Percentiles rank a stretch among this genome's conserved stretches.
These are phyloP conservation scores for Xiphorhynchus elegans DNA, from an alignment of 2,113 vertebrate species.

Conservation along the genomic window DNA sequence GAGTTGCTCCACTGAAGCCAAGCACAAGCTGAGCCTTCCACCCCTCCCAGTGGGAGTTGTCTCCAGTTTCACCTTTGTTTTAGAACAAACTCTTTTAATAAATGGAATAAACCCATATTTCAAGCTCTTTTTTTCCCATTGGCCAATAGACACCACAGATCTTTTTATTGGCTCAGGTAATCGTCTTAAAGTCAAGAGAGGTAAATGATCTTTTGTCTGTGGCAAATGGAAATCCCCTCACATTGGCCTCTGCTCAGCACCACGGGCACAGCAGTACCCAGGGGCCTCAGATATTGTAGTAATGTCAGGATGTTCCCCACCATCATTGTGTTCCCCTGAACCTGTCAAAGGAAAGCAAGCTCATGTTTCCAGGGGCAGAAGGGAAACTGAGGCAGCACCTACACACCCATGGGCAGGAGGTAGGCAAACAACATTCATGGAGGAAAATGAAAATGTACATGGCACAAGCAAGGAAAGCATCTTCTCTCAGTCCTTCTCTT, in stretches of 20 bases:
- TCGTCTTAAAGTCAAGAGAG: neutral
- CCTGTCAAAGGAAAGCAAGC: neutral
- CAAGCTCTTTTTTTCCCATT: neutral
- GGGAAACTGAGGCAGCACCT: neutral
- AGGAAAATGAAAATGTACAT: neutral
- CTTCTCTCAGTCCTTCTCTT: neutral
- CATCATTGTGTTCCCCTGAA: neutral
- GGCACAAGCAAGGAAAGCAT: neutral
- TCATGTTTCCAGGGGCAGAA: neutral
- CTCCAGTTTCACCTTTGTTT: neutral
- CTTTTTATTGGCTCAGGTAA: neutral
- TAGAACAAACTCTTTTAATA: neutral
- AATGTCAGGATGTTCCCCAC: neutral
- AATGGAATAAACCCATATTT: neutral
- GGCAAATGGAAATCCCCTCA: slow-evolving; percentile 58
- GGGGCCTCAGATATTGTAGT: neutral
- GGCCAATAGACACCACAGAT: neutral
- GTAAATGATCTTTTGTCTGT: neutral
- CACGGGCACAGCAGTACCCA: neutral
- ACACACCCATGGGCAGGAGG: neutral
- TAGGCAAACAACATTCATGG: rapidly evolving
- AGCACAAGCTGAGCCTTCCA: neutral
- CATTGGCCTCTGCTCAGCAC: neutral
- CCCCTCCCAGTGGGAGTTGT: neutral
- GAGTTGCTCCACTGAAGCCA: neutral